Evolutionary conservation across 2,797 vertebrate genomes (phyloP), one percentile per base, ranked within the genome.

Genomic region (Astyanax mexicanus): DNA sequence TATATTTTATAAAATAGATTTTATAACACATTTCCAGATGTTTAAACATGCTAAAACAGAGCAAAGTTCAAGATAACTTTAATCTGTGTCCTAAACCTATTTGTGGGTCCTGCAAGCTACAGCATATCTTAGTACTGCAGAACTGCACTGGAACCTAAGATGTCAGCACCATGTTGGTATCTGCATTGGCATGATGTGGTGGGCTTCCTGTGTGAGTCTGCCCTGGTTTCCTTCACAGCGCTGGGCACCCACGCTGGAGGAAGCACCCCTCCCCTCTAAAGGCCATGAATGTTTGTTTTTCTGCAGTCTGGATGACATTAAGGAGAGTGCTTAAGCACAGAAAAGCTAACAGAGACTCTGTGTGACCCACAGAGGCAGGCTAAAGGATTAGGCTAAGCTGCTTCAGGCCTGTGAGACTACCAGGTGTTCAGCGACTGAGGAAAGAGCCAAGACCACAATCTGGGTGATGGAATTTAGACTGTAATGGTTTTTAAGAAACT

Each of bases 391-490:
- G 62, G 52, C 5, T 49, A 57, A 23, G 9, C 17, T 49, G 23
- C 44, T 15, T 74, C 47, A 74, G 60, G 57, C 66, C 52, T 69
- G 15, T 29, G 54, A 55, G 71, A 57, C 65, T 55, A 69, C 65
- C 38, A 3, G 23, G 35, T 47, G 25, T 35, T n/a, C 66, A 27
- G 1, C 4, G 4, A 9, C 17, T 27, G 51, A 25, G 35, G 58
- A 72, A 32, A 7, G 4, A 11, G 17, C 21, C 62, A 29, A 47
- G 42, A 71, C 0, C 62, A 29, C 44, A 32, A 19, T 40, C 15
- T 13, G 17, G 27, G 9, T 44, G 1, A 47, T 40, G 47, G n/a
- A 35, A 51, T 4, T 49, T 13, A 68, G 27, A 51, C 38, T 54
- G 25, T 52, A 69, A 54, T 11, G 4, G 3, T 51, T 57, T 44